Base-by-base conservation (phyloP, 2,113 vertebrate species). In the Mellivora capensis region DNA sequence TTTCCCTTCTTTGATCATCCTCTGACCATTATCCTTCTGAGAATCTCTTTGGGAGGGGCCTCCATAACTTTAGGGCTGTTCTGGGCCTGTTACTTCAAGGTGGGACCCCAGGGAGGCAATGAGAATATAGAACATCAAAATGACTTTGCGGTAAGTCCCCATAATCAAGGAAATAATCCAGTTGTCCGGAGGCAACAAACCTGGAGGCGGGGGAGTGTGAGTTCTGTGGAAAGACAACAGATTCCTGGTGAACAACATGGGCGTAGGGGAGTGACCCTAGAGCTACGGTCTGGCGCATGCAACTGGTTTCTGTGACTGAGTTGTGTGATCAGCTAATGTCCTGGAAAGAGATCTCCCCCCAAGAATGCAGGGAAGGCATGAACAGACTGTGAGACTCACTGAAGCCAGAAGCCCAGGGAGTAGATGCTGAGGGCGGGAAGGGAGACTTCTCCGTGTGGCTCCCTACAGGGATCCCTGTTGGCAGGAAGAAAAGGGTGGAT, bases 401-500 rank as follows among this genome's bases (percentile, higher is more conserved):
- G 14, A 2, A 44, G 54, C 54, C 44, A 1, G 27, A 49, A 34
- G 44, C 47, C 62, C 15, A 3, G 47, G 72, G 91, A 93, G 31
- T 74, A 82, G 91, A 90, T 18, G 72, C 54, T 25, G 31, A 71
- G 83, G 64, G 64, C 2, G 0, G 90, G 77, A 67, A 52, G 52
- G 47, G 54, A 69, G 34, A 7, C 74, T 87, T 72, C n/a, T 4
- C 31, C 20, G n/a, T 0, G 0, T 15, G 74, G 44, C n/a, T 97
- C 94, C 59, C 61, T 37, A 27, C 54, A 93, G 93, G 59, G 87
- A 80, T 18, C 72, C 77, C 54, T 69, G 29, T 29, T 94, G 97
- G 95, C 97, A 96, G 37, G 72, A 94, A 80, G 77, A 96, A 86
- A 76, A 93, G 97, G 95, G 90, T 44, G 97, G 92, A 54, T 93